Evolutionary conservation across 1,140 invertebrate genomes (phyloP), one percentile per base, ranked within the genome.

Genomic region (Aphaenogaster ashmeadi): DNA sequence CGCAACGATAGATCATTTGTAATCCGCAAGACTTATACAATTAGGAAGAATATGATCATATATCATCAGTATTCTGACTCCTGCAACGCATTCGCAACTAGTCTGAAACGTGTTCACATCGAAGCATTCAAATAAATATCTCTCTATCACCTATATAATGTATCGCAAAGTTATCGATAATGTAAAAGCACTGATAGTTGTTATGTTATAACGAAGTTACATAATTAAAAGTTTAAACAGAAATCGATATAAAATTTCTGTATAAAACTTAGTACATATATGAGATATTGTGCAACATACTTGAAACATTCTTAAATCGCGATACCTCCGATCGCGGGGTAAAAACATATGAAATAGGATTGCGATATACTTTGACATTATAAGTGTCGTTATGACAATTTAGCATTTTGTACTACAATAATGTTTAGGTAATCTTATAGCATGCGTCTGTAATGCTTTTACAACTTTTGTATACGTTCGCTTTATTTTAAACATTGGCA

Each of bases 61-160:
- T 9, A 83, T 69, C 38, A 79, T 88, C 86, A 91, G 62, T 91
- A 91, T 91, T 91, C 72, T 80, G 41, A 91, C 66, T 89, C 77
- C 90, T 62, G 67, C 21, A 86, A 88, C 64, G 86, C 72, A 91
- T 91, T 80, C 87, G 58, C 67, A 81, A 89, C 90, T 91, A 91
- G 90, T 91, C 90, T 89, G 81, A 91, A 91, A 89, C 75, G 90
- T 91, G 90, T 91, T 91, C 90, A 91, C 88, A 71, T 71, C 50
- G 54, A 80, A 87, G 21, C 80, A 91, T 91, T 85, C 64, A 85
- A 87, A 87, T 86, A 89, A 84, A 89, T 64, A 62, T 84, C 79
- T 66, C 44, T 91, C 44, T 91, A 89, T 87, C 79, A 90, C 58
- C 79, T 87, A 89, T 27, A 86, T 81, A 81, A 77, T 87, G 64